Base-by-base conservation (phyloP, 2,888 invertebrate species). In the Caenorhabditis plicata region DNA sequence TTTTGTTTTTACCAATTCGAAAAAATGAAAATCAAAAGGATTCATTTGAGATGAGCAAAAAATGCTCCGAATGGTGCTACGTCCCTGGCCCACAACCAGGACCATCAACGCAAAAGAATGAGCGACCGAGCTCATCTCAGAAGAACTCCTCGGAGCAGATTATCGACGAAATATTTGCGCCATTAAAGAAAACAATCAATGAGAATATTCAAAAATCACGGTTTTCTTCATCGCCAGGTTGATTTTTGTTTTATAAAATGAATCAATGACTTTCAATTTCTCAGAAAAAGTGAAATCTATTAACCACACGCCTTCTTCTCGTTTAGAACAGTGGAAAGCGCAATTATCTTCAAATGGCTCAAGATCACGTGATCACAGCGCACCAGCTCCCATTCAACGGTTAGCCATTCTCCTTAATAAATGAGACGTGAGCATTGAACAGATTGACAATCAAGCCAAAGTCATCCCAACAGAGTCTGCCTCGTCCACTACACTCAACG, bases 251-350 rank as follows among this genome's bases (percentile, higher is more conserved):
- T 19, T 19, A 38, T 22, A n/a, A 11, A 17, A 23, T 15, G 9
- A 19, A n/a, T 36, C 36, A 36, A 15, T 8, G 36, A 8, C 9
- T 36, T 19, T 8, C 36, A 19, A 13, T 20, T 23, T 35, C 44
- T 41, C 38, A 61, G 61, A 61, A 51, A 61, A 61, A 47, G 29
- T 55, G 7, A 61, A 61, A 23, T 25, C 33, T 9, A 26, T 54
- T 2, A 55, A 35, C 19, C 61, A 61, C 35, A 62, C 62, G 3
- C 62, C 62, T 8, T 62, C 62, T 22, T 49, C 55, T 4, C 54
- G 68, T 20, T 43, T 68, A 19, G 61, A 64, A 38, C 49, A 44
- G 54, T 71, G 71, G 71, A 68, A 71, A 41, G 56, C 63, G 19
- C 66, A 71, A 41, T 32, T 71, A 25, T 54, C 61, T 29, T 41